Base-by-base conservation (phyloP, 2,797 vertebrate species). In the Rhabdophis nuchalis region DNA sequence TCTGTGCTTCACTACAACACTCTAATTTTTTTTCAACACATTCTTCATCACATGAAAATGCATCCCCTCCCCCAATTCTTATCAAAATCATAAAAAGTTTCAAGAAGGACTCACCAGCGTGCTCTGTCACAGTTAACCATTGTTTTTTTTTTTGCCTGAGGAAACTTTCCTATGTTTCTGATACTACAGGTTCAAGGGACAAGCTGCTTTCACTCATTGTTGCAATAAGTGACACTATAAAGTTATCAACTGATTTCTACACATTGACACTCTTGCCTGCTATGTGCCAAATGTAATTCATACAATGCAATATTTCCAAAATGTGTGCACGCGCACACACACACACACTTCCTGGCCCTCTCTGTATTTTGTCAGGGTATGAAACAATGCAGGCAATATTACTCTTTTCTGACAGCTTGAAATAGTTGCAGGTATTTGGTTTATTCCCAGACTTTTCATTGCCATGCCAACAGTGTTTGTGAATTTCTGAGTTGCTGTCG, bases 401-500 rank as follows among this genome's bases (percentile, higher is more conserved):
- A 86, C 10, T 6, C 57, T 68, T 89, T 0, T 1, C 92, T 93
- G 91, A 18, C 93, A 92, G 85, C 90, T 93, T 93, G 91, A 13
- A 46, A 90, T 89, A 93, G 92, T 18, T 7, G 64, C 27, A 92
- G 56, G 6, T 91, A 89, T 92, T 85, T 85, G 90, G 87, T 90
- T 92, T 77, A 1, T 23, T 54, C 27, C 0, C 86, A 23, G n/a
- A 1, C 4, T 0, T 89, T 92, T 87, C 93, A 94, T 95, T 93
- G 91, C 90, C 94, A 94, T 95, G 91, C 60, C 92, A 95, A 90
- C 92, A 54, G 52, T 0, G 36, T 0, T 36, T 91, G 60, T 92
- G 56, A 91, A 91, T 91, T 57, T 92, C 82, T n/a, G 93, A 91
- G 93, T 92, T 92, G 92, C 93, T 85, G 5, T n/a, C 4, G 9